phyloP scores from a whole-genome alignment of 2,113 vertebrate species.

The Turnix velox region DNA sequence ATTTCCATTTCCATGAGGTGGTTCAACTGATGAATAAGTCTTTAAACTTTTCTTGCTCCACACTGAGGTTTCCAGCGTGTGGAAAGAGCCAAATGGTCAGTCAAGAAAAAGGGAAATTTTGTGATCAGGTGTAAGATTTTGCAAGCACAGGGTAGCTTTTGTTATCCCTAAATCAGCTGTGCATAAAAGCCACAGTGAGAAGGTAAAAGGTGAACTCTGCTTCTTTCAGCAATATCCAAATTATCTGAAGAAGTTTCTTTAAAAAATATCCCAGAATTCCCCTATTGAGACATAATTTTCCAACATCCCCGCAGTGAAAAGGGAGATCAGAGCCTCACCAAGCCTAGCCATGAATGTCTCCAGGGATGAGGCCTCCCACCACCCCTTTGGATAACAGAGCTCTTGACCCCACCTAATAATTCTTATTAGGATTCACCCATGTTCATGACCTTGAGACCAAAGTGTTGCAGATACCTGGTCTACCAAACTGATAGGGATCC shows the following conservation, averaged over 20 bases:
- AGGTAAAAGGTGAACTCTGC: not conserved
- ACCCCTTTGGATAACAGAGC: not conserved
- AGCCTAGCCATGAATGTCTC: too few species aligned
- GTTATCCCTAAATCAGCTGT: not conserved
- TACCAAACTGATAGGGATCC: not conserved
- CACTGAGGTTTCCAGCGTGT: not conserved
- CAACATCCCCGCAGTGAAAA: too few species aligned
- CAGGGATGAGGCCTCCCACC: too few species aligned
- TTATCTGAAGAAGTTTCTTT: not conserved
- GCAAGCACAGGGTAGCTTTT: not conserved
- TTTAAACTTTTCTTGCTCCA: not conserved
- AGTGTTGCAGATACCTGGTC: not conserved
- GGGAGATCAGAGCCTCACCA: too few species aligned
- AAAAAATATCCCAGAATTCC: not conserved
- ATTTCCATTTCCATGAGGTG: not conserved
- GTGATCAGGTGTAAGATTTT: not conserved
- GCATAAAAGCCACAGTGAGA: not conserved
- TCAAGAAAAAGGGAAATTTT: not conserved
- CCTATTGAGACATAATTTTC: accelerated
- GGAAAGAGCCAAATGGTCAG: not conserved
- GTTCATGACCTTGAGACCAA: not conserved
- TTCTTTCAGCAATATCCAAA: not conserved
- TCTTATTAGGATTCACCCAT: not conserved
- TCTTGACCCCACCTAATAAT: not conserved
- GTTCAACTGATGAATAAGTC: not conserved